Conservation (phyloP, 2,797 vertebrate genomes). For the Galagoides demidoff region DNA sequence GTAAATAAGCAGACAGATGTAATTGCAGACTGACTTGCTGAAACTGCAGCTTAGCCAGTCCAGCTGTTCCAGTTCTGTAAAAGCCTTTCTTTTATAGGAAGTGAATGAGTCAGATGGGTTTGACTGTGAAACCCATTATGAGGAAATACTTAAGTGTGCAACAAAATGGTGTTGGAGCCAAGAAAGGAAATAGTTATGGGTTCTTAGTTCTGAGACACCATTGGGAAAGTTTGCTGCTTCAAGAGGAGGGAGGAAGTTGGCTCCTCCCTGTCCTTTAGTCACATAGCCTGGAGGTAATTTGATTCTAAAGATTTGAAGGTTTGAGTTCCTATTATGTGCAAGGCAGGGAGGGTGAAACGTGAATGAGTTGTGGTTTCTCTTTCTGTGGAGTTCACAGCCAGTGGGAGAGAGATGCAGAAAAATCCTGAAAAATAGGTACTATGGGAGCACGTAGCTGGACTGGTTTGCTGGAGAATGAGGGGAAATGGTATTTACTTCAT, state of each 20-base stretch:
- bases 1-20: constrained; percentile 67
- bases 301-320: constrained; percentile 54
- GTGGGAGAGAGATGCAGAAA: not conserved
- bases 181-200: constrained; percentile 55
- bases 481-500: constrained; percentile 31
- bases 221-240: constrained; percentile 49
- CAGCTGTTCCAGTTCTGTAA: constrained; percentile 72
- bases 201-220: constrained; percentile 43
- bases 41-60: constrained; percentile 73
- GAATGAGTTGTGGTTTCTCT: constrained; percentile 31
- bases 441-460: not conserved
- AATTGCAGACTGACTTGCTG: constrained; percentile 79
- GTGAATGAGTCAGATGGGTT: constrained; percentile 78
- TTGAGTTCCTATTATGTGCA: constrained; percentile 40
- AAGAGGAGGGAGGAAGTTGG: not conserved
- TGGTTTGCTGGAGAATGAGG: constrained; percentile 25
- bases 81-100: constrained; percentile 76
- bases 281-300: not conserved
- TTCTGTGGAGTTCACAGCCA: not conserved
- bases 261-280: not conserved
- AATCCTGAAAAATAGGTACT: not conserved
- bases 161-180: constrained; percentile 69
- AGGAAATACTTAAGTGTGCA: constrained; percentile 76
- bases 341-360: constrained; percentile 24
- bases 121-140: constrained; percentile 76